Base-by-base conservation (phyloP, 2,113 vertebrate species). In the Indicator maculatus region DNA sequence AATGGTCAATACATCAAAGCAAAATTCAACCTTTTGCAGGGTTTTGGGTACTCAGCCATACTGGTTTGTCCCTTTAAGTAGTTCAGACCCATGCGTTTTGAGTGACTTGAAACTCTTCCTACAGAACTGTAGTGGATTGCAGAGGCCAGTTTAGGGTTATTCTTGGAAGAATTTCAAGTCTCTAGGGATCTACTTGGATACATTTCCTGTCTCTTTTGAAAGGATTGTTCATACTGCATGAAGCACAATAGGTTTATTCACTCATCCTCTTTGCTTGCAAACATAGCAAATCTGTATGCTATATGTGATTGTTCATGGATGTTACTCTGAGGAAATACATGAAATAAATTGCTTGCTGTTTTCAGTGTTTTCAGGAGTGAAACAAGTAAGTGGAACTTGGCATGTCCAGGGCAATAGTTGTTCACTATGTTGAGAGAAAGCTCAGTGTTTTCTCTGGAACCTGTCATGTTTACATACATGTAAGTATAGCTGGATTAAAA, bases 141-240 rank as follows among this genome's bases (percentile, higher is more conserved):
- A 95, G 96, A 95, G 93, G 95, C 96, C 96, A 72, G 79, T 86
- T 86, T 89, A 86, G 86, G 94, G 96, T 93, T 97, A 86, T 97
- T 96, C 78, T 97, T 97, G 96, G 96, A 97, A 85, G 59, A 82
- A 88, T 94, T 95, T 97, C 94, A 97, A 95, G 86, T 95, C 96
- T 89, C 81, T 55, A 52, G 93, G 66, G 95, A 95, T 92, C 67
- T 72, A 36, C 88, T 87, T 91, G 86, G 90, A 88, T 91, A 92
- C 11, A 20, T 80, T 95, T 96, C 92, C 86, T 89, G 78, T 87
- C 79, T 78, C 38, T 88, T 83, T 77, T 87, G 86, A 93, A 95
- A 63, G 52, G 96, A 89, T 94, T 86, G 93, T 88, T 95, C 39
- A 28, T 67, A 85, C 92, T 95, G 81, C 36, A 20, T 65, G 73